A percentile compares a stretch with the other conserved stretches of the same genome.
Evolutionary conservation across 2,797 vertebrate genomes (phyloP).

Genomic region (Diceros bicornis): DNA sequence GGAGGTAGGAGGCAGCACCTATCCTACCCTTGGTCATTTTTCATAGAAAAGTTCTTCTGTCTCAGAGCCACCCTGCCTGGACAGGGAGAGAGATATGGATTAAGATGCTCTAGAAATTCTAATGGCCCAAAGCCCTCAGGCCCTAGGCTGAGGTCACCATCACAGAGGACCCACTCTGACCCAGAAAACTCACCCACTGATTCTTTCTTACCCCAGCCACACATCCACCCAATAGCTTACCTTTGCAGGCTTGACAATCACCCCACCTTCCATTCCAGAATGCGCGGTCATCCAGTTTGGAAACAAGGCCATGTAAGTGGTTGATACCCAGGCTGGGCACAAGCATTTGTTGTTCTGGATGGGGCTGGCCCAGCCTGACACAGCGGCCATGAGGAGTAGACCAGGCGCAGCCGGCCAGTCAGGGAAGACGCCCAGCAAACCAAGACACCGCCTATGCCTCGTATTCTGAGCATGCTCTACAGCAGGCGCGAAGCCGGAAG

Average conservation of each 20-base stretch:
- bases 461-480: not conserved
- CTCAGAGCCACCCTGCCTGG: not conserved
- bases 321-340: not conserved
- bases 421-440: not conserved
- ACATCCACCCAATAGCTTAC: not conserved
- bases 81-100: not conserved
- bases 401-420: rapidly evolving
- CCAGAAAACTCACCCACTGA: constrained; percentile 64
- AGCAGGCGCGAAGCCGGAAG: not conserved
- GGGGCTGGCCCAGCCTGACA: not conserved
- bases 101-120: not conserved
- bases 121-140: not conserved
- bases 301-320: constrained; percentile 40
- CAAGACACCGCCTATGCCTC: not conserved
- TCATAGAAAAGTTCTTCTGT: not conserved
- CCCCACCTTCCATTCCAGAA: constrained; percentile 74
- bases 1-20: not conserved
- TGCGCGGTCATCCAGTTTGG: not conserved
- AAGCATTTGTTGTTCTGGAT: not conserved
- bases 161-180: constrained; percentile 65
- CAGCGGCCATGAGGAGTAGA: not conserved
- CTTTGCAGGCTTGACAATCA: not conserved
- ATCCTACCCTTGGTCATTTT: not conserved
- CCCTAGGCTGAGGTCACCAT: not conserved
- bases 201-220: constrained; percentile 32